Evolutionary conservation across 2,113 vertebrate species (phyloP), one percentile per base, ranked within the genome.

Genomic region (Takifugu bimaculatus): DNA sequence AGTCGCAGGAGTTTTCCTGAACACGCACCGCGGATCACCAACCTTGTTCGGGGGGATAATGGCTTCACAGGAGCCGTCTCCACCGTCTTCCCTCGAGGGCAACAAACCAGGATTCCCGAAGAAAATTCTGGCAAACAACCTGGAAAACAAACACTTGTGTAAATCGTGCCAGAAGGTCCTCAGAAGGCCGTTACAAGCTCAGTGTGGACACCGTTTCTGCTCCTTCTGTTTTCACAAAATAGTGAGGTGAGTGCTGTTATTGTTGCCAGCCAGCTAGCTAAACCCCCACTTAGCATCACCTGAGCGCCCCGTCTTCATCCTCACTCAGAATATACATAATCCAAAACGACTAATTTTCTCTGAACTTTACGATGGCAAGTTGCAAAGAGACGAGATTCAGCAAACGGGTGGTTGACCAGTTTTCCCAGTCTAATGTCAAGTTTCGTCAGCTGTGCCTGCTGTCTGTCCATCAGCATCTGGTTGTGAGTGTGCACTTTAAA

Each of bases 161-260:
- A 94, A 94, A 0, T 93, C 93, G 13, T 99, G 97, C 58, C 89
- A 86, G 84, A 94, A 96, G 52, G 90, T 99, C 10, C 57, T 99
- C 55, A 88, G 96, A 48, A 89, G 94, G 69, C 97, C 97, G 0
- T 84, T 94, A 69, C 97, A 98, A 75, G 96, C 96, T 0, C 95
- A 96, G 77, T 99, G 97, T 0, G 97, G 97, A 10, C 97, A 99
- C 60, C 95, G 97, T 53, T 99, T 95, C 79, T 99, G 97, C 60
- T 95, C 91, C 2, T 93, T 86, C 70, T 99, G 96, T 52, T 92
- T 98, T 63, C 91, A 90, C 83, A 92, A 89, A 80, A 92, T 93
- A 7, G 93, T 98, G 76, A 96, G 97, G 97, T 99, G 81, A 89
- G 89, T 74, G 1, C 35, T 14, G 66, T 51, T 61, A 63, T 35